These are phyloP conservation scores for Otolemur crassicaudatus DNA, from an alignment of 2,797 vertebrate genomes.

Conservation along the genomic window DNA sequence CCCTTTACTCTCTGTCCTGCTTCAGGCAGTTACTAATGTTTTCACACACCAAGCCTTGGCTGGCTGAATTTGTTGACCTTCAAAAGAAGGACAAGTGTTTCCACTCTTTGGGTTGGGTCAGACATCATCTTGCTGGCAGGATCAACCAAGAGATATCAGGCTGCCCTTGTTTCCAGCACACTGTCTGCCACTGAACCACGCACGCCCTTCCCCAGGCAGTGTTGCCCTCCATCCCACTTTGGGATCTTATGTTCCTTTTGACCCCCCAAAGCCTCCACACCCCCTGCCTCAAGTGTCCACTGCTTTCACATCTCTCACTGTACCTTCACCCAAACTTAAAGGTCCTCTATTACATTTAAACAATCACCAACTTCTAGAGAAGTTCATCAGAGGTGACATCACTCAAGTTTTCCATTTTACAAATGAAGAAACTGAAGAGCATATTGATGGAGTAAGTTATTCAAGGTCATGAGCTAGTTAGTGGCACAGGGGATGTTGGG, in stretches of 20 bases:
- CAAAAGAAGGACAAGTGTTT: background rate
- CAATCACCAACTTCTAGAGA: background rate
- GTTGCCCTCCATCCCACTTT: background rate
- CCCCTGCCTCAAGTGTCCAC: fast-evolving
- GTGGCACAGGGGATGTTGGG: background rate
- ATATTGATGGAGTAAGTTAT: too few relatives aligned
- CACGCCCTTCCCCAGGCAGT: background rate
- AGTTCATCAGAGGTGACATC: background rate
- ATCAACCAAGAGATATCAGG: background rate
- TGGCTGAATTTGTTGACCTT: background rate
- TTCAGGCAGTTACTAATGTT: background rate
- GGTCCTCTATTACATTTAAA: background rate
- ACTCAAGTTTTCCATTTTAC: background rate
- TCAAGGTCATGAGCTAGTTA: background rate
- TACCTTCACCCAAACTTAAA: background rate
- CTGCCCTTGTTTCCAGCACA: background rate
- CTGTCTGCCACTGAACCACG: background rate
- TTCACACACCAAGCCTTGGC: background rate
- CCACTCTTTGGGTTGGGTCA: background rate
- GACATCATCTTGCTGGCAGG: background rate
- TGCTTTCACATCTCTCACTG: background rate
- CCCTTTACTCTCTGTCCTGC: fast-evolving
- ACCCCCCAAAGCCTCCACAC: background rate
- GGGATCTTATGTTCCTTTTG: background rate
- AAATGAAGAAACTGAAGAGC: background rate